These are phyloP conservation scores for Sceloporus undulatus DNA, from an alignment of 2,113 vertebrate species.

Conservation along the genomic window DNA sequence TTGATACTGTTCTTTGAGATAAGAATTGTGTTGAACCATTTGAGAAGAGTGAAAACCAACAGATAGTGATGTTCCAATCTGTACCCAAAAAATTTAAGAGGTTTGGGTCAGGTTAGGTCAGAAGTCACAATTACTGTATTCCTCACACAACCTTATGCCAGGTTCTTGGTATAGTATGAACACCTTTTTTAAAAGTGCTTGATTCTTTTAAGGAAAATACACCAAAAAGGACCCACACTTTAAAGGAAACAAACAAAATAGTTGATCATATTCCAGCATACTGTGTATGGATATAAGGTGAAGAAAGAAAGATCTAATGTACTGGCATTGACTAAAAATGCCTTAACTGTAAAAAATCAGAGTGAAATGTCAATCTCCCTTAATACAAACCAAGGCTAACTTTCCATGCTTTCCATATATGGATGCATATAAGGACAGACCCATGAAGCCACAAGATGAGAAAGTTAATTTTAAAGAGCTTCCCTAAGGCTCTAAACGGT, in stretches of 20 bases:
- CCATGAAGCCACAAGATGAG: slow-evolving; percentile 29
- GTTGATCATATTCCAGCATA: too few relatives aligned
- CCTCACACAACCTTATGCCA: not conserved
- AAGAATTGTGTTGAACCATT: too few relatives aligned
- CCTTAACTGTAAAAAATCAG: not conserved
- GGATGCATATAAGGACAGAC: not conserved
- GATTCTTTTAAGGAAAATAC: not conserved
- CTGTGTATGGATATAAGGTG: not conserved
- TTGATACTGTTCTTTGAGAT: not conserved
- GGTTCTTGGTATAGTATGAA: not conserved
- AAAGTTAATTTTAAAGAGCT: slow-evolving; percentile 42
- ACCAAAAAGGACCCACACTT: not conserved
- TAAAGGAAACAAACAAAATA: not conserved
- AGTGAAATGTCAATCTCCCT: not conserved
- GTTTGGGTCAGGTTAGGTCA: not conserved
- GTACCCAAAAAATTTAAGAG: not conserved
- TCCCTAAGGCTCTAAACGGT: slow-evolving; percentile 52
- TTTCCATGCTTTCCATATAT: slow-evolving; percentile 9
- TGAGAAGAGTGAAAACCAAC: not conserved
- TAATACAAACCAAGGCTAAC: not conserved
- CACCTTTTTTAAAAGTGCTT: not conserved
- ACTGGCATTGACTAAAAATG: not conserved
- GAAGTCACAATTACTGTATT: not conserved
- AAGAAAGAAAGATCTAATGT: not conserved
- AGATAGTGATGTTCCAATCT: not conserved